phyloP scores from a whole-genome alignment of 2,113 vertebrate genomes.

The Thomomys bottae region DNA sequence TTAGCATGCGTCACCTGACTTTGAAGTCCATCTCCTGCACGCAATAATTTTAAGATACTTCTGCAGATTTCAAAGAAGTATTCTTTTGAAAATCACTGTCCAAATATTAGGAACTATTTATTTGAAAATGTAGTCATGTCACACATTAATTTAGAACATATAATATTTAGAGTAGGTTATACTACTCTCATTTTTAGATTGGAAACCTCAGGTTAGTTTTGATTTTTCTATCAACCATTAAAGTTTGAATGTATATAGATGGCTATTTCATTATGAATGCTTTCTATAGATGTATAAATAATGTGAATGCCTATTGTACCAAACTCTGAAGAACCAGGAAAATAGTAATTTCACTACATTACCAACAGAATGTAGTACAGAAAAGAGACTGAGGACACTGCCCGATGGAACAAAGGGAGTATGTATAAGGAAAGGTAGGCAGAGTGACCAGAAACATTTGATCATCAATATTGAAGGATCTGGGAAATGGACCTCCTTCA shows the following conservation, averaged over 20 bases:
- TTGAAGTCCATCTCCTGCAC: too few species aligned
- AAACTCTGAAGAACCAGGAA: not conserved
- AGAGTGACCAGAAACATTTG: not conserved
- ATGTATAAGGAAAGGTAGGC: not conserved
- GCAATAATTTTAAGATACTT: too few species aligned
- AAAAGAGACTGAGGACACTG: not conserved
- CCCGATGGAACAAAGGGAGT: not conserved
- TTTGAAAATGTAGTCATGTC: too few species aligned
- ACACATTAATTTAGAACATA: too few species aligned
- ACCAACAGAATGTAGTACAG: not conserved
- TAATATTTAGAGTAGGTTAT: too few species aligned
- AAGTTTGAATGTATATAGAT: not conserved
- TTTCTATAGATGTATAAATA: not conserved
- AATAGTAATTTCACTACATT: not conserved
- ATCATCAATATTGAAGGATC: too few species aligned
- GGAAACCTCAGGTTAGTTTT: not conserved
- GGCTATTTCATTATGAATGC: not conserved
- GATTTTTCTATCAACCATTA: slow-evolving; percentile 29
- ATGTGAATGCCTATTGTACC: not conserved
- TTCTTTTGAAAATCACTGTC: too few species aligned
- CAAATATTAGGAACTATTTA: too few species aligned
- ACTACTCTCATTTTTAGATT: not conserved
- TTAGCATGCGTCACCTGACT: too few species aligned
- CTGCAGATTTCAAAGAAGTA: too few species aligned
- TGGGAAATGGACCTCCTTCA: not conserved